Conservation (phyloP, 2,888 invertebrate species). For the Steinernema scapterisci region DNA sequence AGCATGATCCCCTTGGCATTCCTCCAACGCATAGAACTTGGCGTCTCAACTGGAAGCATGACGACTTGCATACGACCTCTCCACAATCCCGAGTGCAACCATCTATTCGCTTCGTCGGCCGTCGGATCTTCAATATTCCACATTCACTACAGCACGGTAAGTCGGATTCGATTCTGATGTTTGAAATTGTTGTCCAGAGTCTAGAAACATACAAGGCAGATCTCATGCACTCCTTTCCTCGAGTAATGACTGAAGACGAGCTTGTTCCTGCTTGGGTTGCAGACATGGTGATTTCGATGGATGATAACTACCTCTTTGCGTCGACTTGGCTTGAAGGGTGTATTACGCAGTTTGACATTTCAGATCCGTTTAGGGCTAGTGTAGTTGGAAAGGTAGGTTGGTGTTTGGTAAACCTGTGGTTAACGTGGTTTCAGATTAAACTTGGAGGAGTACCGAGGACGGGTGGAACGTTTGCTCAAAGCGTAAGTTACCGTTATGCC, state of each 20-base stretch:
- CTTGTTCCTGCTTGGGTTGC: slow-evolving; percentile 2
- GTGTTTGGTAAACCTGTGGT: neutral
- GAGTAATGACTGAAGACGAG: neutral
- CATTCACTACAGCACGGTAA: slow-evolving; percentile 8
- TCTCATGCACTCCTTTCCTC: neutral
- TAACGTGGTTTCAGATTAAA: neutral
- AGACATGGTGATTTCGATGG: slow-evolving; percentile 19
- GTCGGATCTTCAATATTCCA: slow-evolving; percentile 11
- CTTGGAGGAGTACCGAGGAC: slow-evolving; percentile 2
- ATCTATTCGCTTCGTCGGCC: slow-evolving; percentile 1
- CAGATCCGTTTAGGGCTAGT: neutral
- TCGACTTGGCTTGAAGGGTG: slow-evolving; percentile 19
- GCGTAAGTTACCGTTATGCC: neutral
- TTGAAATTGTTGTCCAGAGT: neutral
- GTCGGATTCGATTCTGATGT: too few species aligned
- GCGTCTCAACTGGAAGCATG: neutral
- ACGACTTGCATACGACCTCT: neutral
- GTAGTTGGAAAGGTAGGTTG: slow-evolving; percentile 7
- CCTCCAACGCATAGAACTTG: slow-evolving; percentile 4
- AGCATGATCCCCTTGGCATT: neutral
- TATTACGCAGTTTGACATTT: slow-evolving; percentile 20
- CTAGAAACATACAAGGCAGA: slow-evolving; percentile 1
- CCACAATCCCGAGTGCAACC: slow-evolving; percentile 21
- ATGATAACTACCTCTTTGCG: slow-evolving; percentile 1
- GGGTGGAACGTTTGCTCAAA: neutral